These are phyloP conservation scores for Cephalopachus bancanus DNA, from an alignment of 2,797 vertebrate genomes.

Conservation along the genomic window DNA sequence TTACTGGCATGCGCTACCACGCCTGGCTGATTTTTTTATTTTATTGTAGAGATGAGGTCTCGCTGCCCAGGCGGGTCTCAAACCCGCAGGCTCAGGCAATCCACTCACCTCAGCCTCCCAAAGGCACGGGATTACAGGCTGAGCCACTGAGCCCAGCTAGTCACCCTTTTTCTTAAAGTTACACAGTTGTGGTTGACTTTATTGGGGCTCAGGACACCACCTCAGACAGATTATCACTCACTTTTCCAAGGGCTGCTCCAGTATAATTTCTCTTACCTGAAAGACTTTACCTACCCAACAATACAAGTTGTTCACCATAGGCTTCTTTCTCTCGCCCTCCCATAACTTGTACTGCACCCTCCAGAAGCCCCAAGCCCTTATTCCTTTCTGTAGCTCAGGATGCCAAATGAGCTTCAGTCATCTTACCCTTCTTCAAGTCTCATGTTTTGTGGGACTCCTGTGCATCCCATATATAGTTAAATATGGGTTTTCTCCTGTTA, in stretches of 20 bases:
- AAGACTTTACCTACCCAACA: background rate
- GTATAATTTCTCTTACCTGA: background rate
- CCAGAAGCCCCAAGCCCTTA: background rate
- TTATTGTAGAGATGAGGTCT: too few species aligned
- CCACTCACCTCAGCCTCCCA: too few species aligned
- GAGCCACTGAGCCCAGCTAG: too few species aligned
- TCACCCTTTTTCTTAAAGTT: slow-evolving; percentile 65
- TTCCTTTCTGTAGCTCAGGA: background rate
- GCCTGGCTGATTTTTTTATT: too few species aligned
- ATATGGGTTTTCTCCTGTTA: background rate
- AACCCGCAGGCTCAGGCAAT: too few species aligned
- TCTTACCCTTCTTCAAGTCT: background rate
- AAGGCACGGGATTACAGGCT: too few species aligned
- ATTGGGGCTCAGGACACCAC: background rate
- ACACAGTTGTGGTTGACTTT: slow-evolving; percentile 1
- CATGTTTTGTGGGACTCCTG: background rate
- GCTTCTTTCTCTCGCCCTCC: background rate
- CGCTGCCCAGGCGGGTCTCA: too few species aligned
- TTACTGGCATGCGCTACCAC: too few species aligned
- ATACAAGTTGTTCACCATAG: background rate
- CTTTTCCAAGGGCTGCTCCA: background rate
- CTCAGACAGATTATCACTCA: background rate
- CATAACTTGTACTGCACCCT: background rate
- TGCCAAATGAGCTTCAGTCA: background rate
- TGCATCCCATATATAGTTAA: background rate